These are phyloP conservation scores for Pseudorectes ferrugineus DNA, from an alignment of 2,113 vertebrate species.

Conservation along the genomic window DNA sequence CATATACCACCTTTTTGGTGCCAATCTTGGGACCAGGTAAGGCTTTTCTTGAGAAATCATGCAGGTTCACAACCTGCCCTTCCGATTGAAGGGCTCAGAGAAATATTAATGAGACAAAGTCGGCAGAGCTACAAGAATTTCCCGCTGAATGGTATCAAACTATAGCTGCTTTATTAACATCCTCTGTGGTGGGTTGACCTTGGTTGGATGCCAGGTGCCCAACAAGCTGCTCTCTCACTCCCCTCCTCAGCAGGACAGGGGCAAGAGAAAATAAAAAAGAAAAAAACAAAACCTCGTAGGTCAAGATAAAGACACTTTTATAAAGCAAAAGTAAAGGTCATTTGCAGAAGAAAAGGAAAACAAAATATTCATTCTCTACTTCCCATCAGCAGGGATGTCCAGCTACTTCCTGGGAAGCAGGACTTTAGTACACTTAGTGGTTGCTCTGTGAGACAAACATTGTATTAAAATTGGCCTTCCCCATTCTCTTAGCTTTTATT, in stretches of 20 bases:
- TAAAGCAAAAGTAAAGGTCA: background rate
- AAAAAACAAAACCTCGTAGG: accelerated
- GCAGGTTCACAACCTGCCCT: background rate
- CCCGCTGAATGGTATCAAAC: background rate
- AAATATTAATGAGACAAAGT: background rate
- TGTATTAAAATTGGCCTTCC: background rate
- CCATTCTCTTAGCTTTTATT: background rate
- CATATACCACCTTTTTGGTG: background rate
- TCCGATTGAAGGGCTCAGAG: background rate
- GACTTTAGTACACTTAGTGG: background rate
- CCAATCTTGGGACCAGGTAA: background rate
- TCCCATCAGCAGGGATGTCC: background rate
- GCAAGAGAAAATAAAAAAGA: background rate
- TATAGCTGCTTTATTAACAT: background rate
- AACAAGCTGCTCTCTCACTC: background rate
- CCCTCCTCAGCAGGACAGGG: background rate
- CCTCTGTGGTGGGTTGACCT: background rate
- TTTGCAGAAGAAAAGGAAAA: background rate
- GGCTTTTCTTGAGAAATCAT: background rate
- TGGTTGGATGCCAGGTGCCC: background rate
- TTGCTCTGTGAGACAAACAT: background rate
- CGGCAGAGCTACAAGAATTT: background rate
- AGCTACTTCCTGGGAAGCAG: background rate
- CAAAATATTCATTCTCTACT: background rate
- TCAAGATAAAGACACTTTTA: background rate